These are phyloP conservation scores for Metallyticus violacea DNA, from an alignment of 2,888 invertebrate genomes.

Conservation along the genomic window DNA sequence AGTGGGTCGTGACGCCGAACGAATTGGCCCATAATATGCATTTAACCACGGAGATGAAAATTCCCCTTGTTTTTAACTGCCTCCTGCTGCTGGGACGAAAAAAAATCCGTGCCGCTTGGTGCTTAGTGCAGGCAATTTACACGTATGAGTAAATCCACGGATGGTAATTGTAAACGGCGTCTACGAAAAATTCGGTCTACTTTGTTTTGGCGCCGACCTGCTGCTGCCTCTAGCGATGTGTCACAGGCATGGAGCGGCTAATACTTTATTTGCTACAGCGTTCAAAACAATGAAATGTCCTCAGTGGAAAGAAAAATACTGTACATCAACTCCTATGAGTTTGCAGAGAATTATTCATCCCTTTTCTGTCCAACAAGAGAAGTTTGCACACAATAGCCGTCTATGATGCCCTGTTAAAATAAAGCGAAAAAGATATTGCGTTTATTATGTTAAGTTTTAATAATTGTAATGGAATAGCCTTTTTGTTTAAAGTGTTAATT, in stretches of 20 bases:
- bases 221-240: neutral
- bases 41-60: neutral
- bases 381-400: too few relatives aligned
- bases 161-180: neutral
- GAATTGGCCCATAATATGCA: neutral
- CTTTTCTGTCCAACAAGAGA: neutral
- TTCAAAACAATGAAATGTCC: neutral
- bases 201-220: neutral
- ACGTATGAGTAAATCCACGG: neutral
- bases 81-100: neutral
- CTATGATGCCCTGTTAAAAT: too few relatives aligned
- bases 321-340: too few relatives aligned
- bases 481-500: too few relatives aligned
- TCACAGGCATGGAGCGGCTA: neutral
- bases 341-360: neutral
- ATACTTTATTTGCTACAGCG: neutral
- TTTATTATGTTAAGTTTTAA: too few relatives aligned
- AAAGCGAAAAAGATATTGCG: too few relatives aligned
- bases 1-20: neutral
- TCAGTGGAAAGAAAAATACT: neutral
- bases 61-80: neutral
- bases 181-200: neutral
- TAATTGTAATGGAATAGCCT: too few relatives aligned
- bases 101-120: neutral
- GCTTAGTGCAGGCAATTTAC: neutral